Evolutionary conservation across 2,797 vertebrate genomes (phyloP), one percentile per base, ranked within the genome.

Genomic region (Poecilia wingei): DNA sequence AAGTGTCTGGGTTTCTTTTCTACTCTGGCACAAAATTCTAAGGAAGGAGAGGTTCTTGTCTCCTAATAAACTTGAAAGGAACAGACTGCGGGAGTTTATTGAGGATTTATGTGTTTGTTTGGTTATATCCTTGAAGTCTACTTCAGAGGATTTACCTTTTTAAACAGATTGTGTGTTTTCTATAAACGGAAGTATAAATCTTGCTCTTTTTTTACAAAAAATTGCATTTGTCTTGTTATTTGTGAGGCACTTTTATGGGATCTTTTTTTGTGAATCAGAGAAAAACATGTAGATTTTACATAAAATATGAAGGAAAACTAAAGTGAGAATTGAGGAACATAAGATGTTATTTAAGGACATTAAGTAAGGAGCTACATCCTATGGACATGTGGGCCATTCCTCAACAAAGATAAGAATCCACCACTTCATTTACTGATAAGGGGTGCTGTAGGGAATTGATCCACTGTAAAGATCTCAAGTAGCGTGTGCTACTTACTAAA

Each of bases 1-100:
- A 39, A 73, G 72, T 78, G 33, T 6, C 18, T 78, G 14, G 74
- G 76, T 81, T 82, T 78, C 13, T 31, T 82, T 84, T 78, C 13
- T 31, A 22, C 72, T 76, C 22, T 33, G 28, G 25, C 36, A 20
- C 46, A 53, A n/a, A 33, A 18, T 43, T 33, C 69, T 28, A 22
- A 70, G 53, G 12, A 25, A 25, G 28, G 5, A 59, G 46, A 74
- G 20, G 16, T n/a, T 22, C 31, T 75, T 68, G 66, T 80, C 25
- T 68, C 73, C 8, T 59, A 77, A 39, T 51, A 72, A 82, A 71
- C 41, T 61, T 47, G 59, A 77, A 81, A 75, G 13, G 20, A 33
- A 76, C 16, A 51, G n/a, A 39, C 16, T 57, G 68, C 2, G 51
- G 33, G 43, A 74, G 2, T 47, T 76, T 76, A 66, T 81, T 49